Evolutionary conservation across 2,797 vertebrate species (phyloP), one percentile per base, ranked within the genome.

Genomic region (Scarus forsteni): DNA sequence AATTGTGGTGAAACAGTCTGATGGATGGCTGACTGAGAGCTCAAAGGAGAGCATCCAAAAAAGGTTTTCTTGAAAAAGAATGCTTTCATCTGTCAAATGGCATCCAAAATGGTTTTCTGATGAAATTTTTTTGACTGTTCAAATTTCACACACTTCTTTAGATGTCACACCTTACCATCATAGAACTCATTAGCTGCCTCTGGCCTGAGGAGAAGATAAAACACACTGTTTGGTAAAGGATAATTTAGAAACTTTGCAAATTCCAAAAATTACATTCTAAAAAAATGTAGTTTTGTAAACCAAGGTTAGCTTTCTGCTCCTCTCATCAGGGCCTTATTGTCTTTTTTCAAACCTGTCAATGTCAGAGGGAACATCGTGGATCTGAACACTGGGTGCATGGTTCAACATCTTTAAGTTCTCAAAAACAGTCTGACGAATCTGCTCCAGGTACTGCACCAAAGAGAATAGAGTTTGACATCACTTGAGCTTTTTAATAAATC

Each of bases 341-440:
- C n/a, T n/a, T n/a, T n/a, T n/a, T n/a, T n/a, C n/a, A n/a, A n/a
- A n/a, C n/a, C n/a, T n/a, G n/a, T n/a, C n/a, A n/a, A n/a, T n/a
- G n/a, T 99, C 98, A 0, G 97, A 97, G 1, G 98, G 98, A 0
- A 99, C 97, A 1, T 99, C 98, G 0, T 99, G 98, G 91, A 99
- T 99, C 94, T 99, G 98, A 63, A 99, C 98, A 0, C 97, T 98
- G 46, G 98, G 98, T 0, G 98, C 98, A 0, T 99, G 98, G 90
- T 99, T 99, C 87, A 99, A 66, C 98, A 99, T 99, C 89, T 99
- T 99, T 90, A 99, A 77, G 87, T 98, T 99, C 90, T 99, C 98
- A 80, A 97, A 99, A 75, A 99, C 98, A 0, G 97, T 98, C 88
- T 98, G 97, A 43, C 98, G 96, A 88, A 99, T 99, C 92, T 99